phyloP scores from a whole-genome alignment of 1,140 invertebrate genomes.

The Gryon sp. region DNA sequence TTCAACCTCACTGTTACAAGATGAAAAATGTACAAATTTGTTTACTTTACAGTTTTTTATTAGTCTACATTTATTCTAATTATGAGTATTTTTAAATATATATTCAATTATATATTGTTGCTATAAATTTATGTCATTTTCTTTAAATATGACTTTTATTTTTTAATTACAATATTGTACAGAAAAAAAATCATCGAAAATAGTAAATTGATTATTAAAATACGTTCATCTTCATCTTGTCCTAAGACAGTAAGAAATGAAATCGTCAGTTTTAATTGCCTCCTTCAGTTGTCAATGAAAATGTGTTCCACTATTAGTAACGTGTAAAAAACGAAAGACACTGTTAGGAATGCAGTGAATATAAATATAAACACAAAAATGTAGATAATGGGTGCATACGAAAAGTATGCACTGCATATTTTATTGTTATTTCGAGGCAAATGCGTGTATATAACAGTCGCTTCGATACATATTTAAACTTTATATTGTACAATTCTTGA shows the following conservation, averaged over 20 bases:
- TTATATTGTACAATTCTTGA: slow-evolving; percentile 31
- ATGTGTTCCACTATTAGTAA: slow-evolving; percentile 49
- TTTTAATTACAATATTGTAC: no score
- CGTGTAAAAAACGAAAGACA: slow-evolving; percentile 45
- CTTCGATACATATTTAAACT: slow-evolving; percentile 44
- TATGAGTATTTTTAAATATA: neutral
- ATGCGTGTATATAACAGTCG: slow-evolving; percentile 44
- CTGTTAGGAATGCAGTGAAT: slow-evolving; percentile 30
- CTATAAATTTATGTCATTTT: no score
- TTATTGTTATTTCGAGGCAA: slow-evolving; percentile 28
- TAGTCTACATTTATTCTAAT: neutral
- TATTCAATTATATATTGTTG: no score
- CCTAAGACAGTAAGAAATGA: neutral
- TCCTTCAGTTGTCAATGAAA: slow-evolving; percentile 28
- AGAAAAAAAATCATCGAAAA: no score
- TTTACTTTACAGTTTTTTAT: neutral
- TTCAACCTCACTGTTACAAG: slow-evolving; percentile 2
- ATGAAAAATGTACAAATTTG: neutral
- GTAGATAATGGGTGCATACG: slow-evolving; percentile 41
- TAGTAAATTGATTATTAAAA: no score
- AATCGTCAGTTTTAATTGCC: no score
- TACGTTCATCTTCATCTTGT: no score
- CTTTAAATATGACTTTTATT: no score
- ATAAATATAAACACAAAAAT: slow-evolving; percentile 43
- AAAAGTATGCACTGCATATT: slow-evolving; percentile 29